phyloP scores from a whole-genome alignment of 2,113 vertebrate genomes.

The Oryctolagus cuniculus region mOryCun1.1 NC_091442.1:36415501-36416000 shows the following conservation, averaged over 20 bases:
- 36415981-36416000: not conserved
- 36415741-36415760: not conserved
- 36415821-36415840: not conserved
- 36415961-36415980: not conserved
- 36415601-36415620: not conserved
- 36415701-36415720: not conserved
- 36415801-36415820: not conserved
- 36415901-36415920: not conserved
- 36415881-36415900: not conserved
- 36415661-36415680: not conserved
- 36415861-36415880: conserved; percentile 18
- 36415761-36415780: not conserved
- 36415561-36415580: conserved; percentile 1
- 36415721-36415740: not conserved
- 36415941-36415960: conserved; percentile 9
- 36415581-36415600: not conserved
- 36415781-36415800: accelerated
- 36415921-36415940: not conserved
- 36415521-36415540: not conserved
- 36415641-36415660: not conserved
- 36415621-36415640: not conserved
- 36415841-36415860: not conserved
- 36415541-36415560: not conserved
- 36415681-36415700: not conserved
- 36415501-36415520: not conserved